Evolutionary conservation across 2,888 invertebrate genomes (phyloP).

Genomic region (Cyaniris semiargus): DNA sequence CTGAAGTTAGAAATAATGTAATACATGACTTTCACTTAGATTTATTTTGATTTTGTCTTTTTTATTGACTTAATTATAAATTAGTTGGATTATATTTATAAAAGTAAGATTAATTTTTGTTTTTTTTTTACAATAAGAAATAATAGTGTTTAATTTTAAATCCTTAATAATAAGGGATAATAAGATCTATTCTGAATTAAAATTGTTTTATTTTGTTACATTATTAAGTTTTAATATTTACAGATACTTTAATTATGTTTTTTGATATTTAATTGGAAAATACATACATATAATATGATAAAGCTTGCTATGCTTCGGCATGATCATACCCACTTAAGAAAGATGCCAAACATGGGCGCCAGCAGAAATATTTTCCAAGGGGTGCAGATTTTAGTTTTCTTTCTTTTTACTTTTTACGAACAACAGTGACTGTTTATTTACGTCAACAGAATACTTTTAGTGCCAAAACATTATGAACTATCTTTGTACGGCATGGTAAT

Average conservation of each 20-base stretch:
- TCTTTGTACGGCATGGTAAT: no score
- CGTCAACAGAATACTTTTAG: no score
- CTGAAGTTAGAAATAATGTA: constrained; percentile 66
- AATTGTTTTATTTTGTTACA: constrained; percentile 21
- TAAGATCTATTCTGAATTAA: constrained; percentile 6
- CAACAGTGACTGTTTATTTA: no score
- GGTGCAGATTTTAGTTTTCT: no score
- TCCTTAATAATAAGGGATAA: not conserved
- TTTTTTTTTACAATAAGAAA: constrained; percentile 31
- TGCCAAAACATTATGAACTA: no score
- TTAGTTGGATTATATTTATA: constrained; percentile 36
- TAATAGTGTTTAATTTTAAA: constrained; percentile 34
- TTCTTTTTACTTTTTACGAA: no score
- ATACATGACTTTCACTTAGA: constrained; percentile 68
- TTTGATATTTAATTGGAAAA: not conserved
- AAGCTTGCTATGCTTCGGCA: not conserved
- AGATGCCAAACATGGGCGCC: no score
- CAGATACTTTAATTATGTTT: not conserved
- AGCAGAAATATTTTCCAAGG: no score
- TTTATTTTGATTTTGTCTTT: constrained; percentile 62
- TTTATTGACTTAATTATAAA: constrained; percentile 48
- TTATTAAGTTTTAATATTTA: not conserved
- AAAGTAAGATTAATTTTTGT: constrained; percentile 39
- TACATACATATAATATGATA: not conserved
- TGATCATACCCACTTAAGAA: no score